Base-by-base conservation (phyloP, 2,888 invertebrate species). In the Tetramorium bicarinatum region DNA sequence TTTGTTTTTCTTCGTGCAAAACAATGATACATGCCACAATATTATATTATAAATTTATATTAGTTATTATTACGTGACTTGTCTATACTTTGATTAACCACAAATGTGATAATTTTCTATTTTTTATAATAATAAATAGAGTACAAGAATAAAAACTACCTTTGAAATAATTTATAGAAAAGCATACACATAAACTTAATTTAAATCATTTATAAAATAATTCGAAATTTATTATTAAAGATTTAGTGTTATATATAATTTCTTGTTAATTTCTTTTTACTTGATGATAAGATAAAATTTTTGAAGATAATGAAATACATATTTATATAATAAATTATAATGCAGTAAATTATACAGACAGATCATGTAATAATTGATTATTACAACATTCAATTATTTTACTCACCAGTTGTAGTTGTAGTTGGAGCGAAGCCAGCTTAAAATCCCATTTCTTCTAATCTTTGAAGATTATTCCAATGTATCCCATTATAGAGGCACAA, bases 1-100 rank as follows among this genome's bases (percentile, higher is more conserved):
- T 90, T 93, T 18, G 71, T 92, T 49, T 92, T 93, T 49, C 67
- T 93, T 21, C 89, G 90, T 49, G 64, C 89, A 1, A 87, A 92
- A 85, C 89, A 84, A 25, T 92, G 80, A 90, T 74, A 54, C 18
- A 18, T 21, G 0, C 11, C 4, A 47, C 41, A 1, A 1, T 34
- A 66, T 47, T 29, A 11, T 34, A 66, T 75, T 47, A 15, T 64
- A 21, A 47, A 59, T 64, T 4, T 0, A 41, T 41, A 41, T 41
- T 41, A 44, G 18, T 7, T 38, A 18, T 67, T 76, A 18, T 67
- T 41, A 52, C 18, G 4, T 52, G 29, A 25, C 49, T 62, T 47
- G 18, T 44, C 29, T 15, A 29, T 44, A 8, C 2, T 25, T 41
- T 56, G 9, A 61, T 18, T 72, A 9, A 29, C 1, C 1, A 21